These are phyloP conservation scores for Maniola jurtina DNA, from an alignment of 1,140 invertebrate species.

Conservation along the genomic window DNA sequence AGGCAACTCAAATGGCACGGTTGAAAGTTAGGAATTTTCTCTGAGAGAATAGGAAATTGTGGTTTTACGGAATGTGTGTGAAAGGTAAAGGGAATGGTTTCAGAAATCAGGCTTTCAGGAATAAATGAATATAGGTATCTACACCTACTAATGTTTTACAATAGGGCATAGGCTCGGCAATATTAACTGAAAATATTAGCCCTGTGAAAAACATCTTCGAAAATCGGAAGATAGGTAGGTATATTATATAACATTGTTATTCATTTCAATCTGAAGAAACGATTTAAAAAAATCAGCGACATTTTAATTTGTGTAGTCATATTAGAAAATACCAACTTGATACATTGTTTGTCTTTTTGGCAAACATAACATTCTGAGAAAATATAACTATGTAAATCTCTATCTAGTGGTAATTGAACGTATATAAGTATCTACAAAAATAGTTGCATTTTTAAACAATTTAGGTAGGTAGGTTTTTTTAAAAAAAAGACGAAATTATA, in stretches of 20 bases:
- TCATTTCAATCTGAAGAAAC: constrained; percentile 27
- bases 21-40: constrained; percentile 66
- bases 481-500: constrained; percentile 57
- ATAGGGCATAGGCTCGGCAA: constrained; percentile 50
- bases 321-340: constrained; percentile 40
- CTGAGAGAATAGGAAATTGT: constrained; percentile 48
- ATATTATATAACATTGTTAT: constrained; percentile 13
- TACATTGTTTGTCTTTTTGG: constrained; percentile 58
- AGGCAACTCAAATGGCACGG: constrained; percentile 71
- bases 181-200: constrained; percentile 39
- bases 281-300: constrained; percentile 48
- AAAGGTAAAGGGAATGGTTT: constrained; percentile 12
- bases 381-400: constrained; percentile 68
- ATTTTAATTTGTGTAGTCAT: constrained; percentile 51
- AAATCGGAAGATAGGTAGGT: constrained; percentile 11
- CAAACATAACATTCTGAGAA: constrained; percentile 73
- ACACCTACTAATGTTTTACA: constrained; percentile 31
- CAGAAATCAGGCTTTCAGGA: constrained; percentile 24
- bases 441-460: constrained; percentile 75
- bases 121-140: constrained; percentile 21
- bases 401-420: constrained; percentile 74
- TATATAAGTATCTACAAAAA: constrained; percentile 78
- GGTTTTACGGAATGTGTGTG: constrained; percentile 25
- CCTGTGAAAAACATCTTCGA: constrained; percentile 32
- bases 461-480: constrained; percentile 38